Evolutionary conservation across 2,888 invertebrate species (phyloP), one percentile per base, ranked within the genome.

Genomic region (Caenorhabditis imperialis): DNA sequence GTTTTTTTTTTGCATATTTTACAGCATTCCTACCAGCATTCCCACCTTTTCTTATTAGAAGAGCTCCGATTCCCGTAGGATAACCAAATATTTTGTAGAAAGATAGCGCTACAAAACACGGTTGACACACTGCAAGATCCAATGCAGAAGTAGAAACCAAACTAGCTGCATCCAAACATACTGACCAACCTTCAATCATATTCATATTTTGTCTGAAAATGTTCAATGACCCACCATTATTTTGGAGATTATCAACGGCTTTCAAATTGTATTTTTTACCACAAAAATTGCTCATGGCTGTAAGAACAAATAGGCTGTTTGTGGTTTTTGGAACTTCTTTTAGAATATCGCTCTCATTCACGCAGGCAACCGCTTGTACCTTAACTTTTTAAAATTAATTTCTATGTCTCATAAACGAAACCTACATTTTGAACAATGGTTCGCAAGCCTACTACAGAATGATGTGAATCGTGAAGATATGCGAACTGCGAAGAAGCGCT

Each of bases 51-150:
- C 91, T 92, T 0, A 79, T 55, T 2, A 79, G 37, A 2, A 79
- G 54, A 12, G 94, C 96, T 30, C 97, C 98, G 18, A 97, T 90
- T 3, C 98, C 98, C 54, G 96, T 96, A 1, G 98, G 98, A 89
- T 93, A 96, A 20, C 93, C 93, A 90, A 98, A 97, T 86, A 98
- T 93, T 69, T 87, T 98, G 90, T 98, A 98, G 90, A 98, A 98
- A 0, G 97, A 97, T 18, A 98, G 67, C 62, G 92, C 92, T 0
- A 96, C 92, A 90, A 96, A 98, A 89, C 98, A 96, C 3, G 97
- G 94, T 77, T 92, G 91, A 69, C 90, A 90, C 53, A 86, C 83
- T 0, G 91, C 90, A 62, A 98, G 90, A 90, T 97, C 92, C 55
- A 98, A 90, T 58, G 90, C 90, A 88, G 92, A 94, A 16, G 94